Base-by-base conservation (phyloP, 2,797 vertebrate species). In the Mormyrus proboscirostris region DNA sequence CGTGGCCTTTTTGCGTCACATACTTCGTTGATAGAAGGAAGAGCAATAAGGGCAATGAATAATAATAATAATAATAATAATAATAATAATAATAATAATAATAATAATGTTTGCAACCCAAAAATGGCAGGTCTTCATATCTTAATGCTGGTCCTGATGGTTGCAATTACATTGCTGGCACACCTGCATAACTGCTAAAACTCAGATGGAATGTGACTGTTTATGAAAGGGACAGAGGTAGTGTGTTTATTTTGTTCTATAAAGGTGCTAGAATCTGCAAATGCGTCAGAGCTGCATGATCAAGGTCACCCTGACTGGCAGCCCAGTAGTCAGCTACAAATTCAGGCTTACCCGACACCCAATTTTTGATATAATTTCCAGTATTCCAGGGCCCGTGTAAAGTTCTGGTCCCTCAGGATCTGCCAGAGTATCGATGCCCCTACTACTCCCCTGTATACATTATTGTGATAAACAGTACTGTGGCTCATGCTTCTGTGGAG, bases 1-100 rank as follows among this genome's bases (percentile, higher is more conserved):
- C 92, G 94, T 94, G 96, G 92, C 91, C 44, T 6, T 38, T 44
- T 89, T 4, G n/a, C 88, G 90, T 79, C 41, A 88, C 12, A 22
- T 22, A 50, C 33, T 8, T 44, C 7, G 19, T 10, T 41, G 16
- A 38, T 49, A 85, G n/a, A 12, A 79, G 38, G 16, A 47, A 84
- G 19, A 25, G 19, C 49, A 49, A 49, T 49, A 38, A 25, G 9
- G n/a, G 9, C 55, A 69, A 12, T 85, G 49, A 53, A 38, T 49
- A 22, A 49, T 1, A 22, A 22, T 29, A 29, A 29, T 29, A 29
- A 29, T 29, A 25, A 29, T 69, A 25, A 69, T 69, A n/a, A 62
- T 62, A n/a, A 62, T 62, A 22, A 62, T 65, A 16, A 8, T n/a
- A n/a, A 29, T 33, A 5, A 29, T 33, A 38, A 33, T 16, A 33